Percentiles rank a stretch among this genome's conserved stretches.
Evolutionary conservation across 2,113 vertebrate species (phyloP).

Genomic region (Crotalus viridis): DNA sequence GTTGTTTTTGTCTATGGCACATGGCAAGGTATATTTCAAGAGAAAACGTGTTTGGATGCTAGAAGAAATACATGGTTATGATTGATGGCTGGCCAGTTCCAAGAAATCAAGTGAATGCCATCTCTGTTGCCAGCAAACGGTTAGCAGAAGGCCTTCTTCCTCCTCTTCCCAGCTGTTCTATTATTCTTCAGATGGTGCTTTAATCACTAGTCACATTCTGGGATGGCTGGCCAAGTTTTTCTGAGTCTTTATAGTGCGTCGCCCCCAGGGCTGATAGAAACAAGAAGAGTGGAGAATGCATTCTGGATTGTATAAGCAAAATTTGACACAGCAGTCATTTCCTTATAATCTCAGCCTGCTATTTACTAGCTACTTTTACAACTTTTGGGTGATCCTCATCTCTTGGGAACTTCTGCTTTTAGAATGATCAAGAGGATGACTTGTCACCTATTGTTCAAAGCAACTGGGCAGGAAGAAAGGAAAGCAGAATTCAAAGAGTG

Average conservation of each 20-base stretch:
- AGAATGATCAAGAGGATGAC: background rate
- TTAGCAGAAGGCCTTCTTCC: background rate
- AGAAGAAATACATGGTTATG: background rate
- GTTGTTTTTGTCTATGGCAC: background rate
- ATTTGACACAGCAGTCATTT: background rate
- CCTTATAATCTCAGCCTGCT: background rate
- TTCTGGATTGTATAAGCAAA: background rate
- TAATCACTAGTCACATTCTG: background rate
- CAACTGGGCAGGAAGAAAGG: background rate
- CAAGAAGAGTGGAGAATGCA: background rate
- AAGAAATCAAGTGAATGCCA: background rate
- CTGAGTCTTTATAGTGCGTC: background rate
- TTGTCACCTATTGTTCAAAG: background rate
- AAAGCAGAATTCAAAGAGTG: background rate
- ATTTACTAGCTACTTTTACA: background rate
- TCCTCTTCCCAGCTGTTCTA: conserved; percentile 1
- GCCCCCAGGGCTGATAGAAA: background rate
- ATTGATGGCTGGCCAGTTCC: background rate
- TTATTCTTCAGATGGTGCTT: conserved; percentile 5
- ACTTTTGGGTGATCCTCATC: background rate
- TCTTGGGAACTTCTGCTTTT: background rate
- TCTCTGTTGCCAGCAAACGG: background rate
- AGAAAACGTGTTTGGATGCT: background rate
- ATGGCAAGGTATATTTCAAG: background rate
- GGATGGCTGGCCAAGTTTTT: background rate